phyloP scores from a whole-genome alignment of 2,888 invertebrate genomes.

The Drosophila quasianomalipes region DNA sequence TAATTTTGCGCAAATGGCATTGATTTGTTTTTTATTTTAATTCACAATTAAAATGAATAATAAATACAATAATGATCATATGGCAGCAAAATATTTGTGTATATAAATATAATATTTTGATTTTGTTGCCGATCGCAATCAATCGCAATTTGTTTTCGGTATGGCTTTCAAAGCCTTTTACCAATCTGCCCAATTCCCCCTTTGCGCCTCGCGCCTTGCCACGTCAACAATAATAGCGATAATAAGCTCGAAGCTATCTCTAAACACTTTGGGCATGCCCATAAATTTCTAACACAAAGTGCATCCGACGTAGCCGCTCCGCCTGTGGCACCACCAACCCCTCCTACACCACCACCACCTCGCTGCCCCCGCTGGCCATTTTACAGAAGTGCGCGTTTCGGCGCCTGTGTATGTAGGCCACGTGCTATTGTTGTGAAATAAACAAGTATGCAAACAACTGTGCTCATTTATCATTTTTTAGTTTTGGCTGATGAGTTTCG shows the following conservation, averaged over 20 bases:
- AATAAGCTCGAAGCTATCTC: conserved; percentile 25
- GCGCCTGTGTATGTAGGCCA: conserved; percentile 20
- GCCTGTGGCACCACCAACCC: neutral
- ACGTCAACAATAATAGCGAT: conserved; percentile 5
- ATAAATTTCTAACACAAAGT: conserved; percentile 64
- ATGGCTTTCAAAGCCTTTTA: conserved; percentile 2
- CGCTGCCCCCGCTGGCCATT: neutral
- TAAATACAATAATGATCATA: conserved; percentile 26
- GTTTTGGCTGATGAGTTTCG: conserved; percentile 17
- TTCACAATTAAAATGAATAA: conserved; percentile 48
- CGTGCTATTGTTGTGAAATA: conserved; percentile 23
- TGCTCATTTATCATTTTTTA: conserved; percentile 13
- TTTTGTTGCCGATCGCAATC: conserved; percentile 53
- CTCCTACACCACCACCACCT: too few relatives aligned
- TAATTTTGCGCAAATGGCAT: conserved; percentile 65
- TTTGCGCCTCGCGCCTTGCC: neutral
- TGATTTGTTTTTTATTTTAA: conserved; percentile 77
- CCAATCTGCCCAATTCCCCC: neutral
- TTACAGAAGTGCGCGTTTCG: neutral
- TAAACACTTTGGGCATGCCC: conserved; percentile 55
- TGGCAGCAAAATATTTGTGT: conserved; percentile 39
- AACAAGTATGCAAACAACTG: conserved; percentile 20
- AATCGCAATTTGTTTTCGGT: conserved; percentile 32
- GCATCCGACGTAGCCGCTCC: conserved; percentile 47
- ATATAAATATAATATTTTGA: conserved; percentile 41